These are phyloP conservation scores for Linhomoeus sp. DNA, from an alignment of 2,888 invertebrate genomes.

Conservation along the genomic window DNA sequence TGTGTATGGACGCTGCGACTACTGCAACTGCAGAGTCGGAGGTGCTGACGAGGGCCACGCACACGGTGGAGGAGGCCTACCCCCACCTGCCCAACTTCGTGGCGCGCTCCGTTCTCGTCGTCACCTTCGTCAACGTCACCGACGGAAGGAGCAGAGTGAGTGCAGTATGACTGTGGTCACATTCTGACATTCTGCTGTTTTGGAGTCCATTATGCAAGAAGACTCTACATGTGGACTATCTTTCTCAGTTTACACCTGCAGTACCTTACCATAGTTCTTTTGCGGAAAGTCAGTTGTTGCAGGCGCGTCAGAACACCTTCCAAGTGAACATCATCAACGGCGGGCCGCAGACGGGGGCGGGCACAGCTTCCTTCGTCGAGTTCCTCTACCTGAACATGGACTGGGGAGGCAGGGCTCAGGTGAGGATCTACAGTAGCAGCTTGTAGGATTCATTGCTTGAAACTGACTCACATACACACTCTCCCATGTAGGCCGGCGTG, in stretches of 20 bases:
- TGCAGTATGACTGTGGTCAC: too few species aligned
- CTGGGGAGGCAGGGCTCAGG: constrained; percentile 22
- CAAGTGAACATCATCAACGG: constrained; percentile 19
- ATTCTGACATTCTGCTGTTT: too few species aligned
- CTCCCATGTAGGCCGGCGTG: constrained; percentile 14
- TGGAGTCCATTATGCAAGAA: too few species aligned
- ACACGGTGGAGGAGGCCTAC: constrained; percentile 8
- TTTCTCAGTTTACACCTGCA: too few species aligned
- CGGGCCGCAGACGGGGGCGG: too few species aligned
- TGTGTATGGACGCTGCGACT: neutral
- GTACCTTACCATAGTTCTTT: too few species aligned
- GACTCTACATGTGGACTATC: too few species aligned
- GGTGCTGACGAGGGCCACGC: constrained; percentile 11
- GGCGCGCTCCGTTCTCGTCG: constrained; percentile 15
- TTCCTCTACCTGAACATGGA: constrained; percentile 19
- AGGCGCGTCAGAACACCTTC: constrained; percentile 21
- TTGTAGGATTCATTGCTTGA: too few species aligned
- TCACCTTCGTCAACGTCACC: constrained; percentile 18
- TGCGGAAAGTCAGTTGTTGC: neutral
- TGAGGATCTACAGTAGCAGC: constrained; percentile 1
- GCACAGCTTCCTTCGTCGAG: constrained; percentile 11
- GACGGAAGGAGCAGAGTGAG: constrained; percentile 7
- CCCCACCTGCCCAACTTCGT: constrained; percentile 13
- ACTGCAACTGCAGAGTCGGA: constrained; percentile 9
- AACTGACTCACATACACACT: neutral